Percentiles rank a stretch among this genome's conserved stretches.
phyloP scores from a whole-genome alignment of 2,888 invertebrate genomes.

The Lepidochrysops patricia region DNA sequence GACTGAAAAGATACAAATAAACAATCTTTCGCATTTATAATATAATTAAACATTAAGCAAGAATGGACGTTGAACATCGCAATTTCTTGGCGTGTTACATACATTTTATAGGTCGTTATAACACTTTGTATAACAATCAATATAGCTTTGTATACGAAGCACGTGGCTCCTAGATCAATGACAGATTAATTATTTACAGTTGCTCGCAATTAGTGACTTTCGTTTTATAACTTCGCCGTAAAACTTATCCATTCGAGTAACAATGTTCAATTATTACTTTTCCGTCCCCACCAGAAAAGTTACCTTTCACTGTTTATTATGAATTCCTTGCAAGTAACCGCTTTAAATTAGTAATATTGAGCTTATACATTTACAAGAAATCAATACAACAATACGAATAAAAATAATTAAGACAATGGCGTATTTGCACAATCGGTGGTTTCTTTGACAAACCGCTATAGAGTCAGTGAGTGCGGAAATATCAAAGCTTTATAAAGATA shows the following conservation, averaged over 20 bases:
- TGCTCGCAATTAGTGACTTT: neutral
- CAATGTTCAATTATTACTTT: neutral
- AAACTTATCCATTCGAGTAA: neutral
- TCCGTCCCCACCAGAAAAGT: neutral
- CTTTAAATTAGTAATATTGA: neutral
- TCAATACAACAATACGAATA: neutral
- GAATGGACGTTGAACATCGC: no score
- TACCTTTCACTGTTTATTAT: neutral
- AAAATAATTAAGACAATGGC: neutral
- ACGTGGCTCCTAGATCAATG: neutral
- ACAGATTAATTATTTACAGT: neutral
- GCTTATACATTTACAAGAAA: neutral
- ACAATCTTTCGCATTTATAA: no score
- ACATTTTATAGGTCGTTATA: no score
- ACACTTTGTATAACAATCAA: no score
- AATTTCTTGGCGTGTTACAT: no score
- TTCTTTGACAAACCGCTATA: no score
- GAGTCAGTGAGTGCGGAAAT: no score
- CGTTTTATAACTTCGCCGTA: neutral
- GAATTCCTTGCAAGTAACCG: neutral
- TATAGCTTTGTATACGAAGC: neutral
- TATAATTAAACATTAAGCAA: no score
- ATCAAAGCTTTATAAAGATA: no score
- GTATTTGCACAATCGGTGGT: no score
- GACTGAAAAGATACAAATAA: no score